Conservation (phyloP, 2,797 vertebrate species). For the Adrianichthys oophorus region DNA sequence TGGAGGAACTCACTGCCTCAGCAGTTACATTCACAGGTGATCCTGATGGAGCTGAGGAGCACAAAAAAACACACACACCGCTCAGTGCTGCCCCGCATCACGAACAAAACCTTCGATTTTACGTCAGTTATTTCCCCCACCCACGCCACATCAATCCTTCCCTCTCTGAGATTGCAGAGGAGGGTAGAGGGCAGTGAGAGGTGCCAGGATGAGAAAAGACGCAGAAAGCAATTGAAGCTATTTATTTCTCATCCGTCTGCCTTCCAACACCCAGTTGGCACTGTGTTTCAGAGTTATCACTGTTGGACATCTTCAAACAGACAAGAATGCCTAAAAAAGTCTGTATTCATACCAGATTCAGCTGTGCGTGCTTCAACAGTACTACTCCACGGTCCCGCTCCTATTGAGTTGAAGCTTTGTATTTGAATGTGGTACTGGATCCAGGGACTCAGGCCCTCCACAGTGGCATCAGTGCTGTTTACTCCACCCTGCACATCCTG, state of each 20-base stretch:
- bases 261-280: slow-evolving; percentile 34
- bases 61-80: slow-evolving; percentile 27
- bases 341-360: slow-evolving; percentile 82
- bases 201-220: slow-evolving; percentile 29
- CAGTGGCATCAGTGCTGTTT: slow-evolving; percentile 70
- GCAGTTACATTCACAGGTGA: slow-evolving; percentile 88
- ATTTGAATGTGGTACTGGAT: slow-evolving; percentile 88
- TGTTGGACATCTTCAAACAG: slow-evolving; percentile 22
- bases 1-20: slow-evolving; percentile 89
- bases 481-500: slow-evolving; percentile 72
- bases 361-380: slow-evolving; percentile 80
- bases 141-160: slow-evolving; percentile 33
- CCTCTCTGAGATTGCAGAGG: slow-evolving; percentile 30
- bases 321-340: slow-evolving; percentile 20
- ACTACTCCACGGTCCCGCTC: slow-evolving; percentile 89
- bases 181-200: slow-evolving; percentile 39
- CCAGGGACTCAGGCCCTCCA: slow-evolving; percentile 90
- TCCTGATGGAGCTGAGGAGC: slow-evolving; percentile 86
- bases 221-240: slow-evolving; percentile 44
- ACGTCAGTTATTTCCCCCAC: slow-evolving; percentile 43
- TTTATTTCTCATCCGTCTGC: slow-evolving; percentile 50
- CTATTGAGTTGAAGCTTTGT: slow-evolving; percentile 93
- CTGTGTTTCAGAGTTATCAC: slow-evolving; percentile 13
- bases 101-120: slow-evolving; percentile 53
- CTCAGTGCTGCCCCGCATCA: slow-evolving; percentile 40